Percentiles rank a stretch among this genome's conserved stretches.
phyloP scores from a whole-genome alignment of 1,140 invertebrate species.

The Bombus superbus region DNA sequence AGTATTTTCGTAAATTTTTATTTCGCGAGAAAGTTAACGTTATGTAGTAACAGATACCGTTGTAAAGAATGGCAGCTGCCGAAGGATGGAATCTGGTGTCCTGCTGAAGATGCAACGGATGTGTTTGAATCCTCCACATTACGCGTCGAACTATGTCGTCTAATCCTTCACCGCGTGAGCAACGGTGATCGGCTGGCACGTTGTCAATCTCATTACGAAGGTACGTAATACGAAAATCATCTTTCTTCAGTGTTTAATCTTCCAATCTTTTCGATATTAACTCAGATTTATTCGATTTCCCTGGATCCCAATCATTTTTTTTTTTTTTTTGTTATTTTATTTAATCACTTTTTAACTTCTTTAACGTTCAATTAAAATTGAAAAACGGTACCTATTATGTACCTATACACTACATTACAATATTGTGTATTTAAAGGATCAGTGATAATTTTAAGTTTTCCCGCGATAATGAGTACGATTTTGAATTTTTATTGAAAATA shows the following conservation, averaged over 20 bases:
- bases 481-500: not conserved
- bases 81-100: slow-evolving; percentile 78
- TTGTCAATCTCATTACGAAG: slow-evolving; percentile 25
- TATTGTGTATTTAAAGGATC: not conserved
- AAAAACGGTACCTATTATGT: not conserved
- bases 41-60: slow-evolving; percentile 67
- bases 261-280: not conserved
- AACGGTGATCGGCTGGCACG: slow-evolving; percentile 43
- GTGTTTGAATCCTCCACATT: slow-evolving; percentile 81
- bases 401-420: not conserved
- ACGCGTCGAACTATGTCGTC: slow-evolving; percentile 64
- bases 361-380: not conserved
- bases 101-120: slow-evolving; percentile 79
- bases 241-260: not conserved
- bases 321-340: not conserved
- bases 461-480: not conserved
- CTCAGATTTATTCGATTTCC: not conserved
- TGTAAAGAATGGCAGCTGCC: slow-evolving; percentile 78
- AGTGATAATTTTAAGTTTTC: not conserved
- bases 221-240: not conserved
- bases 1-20: not conserved
- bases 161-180: slow-evolving; percentile 65
- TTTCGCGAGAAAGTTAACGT: not conserved
- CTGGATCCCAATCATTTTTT: not conserved
- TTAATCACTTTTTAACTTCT: not conserved